Evolutionary conservation across 2,113 vertebrate genomes (phyloP).

Genomic region (Melanotaenia duboulayi): DNA sequence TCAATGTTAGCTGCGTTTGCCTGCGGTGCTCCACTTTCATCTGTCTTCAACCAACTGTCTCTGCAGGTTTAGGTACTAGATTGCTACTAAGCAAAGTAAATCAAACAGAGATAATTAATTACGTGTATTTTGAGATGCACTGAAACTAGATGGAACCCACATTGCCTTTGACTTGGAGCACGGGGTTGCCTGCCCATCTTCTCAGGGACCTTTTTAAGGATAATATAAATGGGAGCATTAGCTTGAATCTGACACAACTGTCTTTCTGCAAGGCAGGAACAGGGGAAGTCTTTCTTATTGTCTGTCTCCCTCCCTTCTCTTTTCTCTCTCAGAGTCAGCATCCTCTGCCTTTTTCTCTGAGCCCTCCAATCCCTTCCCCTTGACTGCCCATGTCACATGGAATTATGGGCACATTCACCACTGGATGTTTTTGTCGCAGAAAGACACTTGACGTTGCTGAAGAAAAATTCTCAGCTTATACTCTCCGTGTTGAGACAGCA

Average conservation of each 20-base stretch:
- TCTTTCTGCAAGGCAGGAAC: conserved; percentile 22
- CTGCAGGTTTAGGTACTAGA: conserved; percentile 36
- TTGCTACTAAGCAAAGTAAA: conserved; percentile 26
- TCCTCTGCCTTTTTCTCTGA: conserved; percentile 67
- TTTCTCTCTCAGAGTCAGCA: conserved; percentile 41
- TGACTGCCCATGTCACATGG: conserved; percentile 76
- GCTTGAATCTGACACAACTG: conserved; percentile 30
- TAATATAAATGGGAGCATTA: conserved; percentile 49
- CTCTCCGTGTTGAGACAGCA: conserved; percentile 47
- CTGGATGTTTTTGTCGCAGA: conserved; percentile 68
- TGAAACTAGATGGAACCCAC: conserved; percentile 1
- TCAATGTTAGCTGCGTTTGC: conserved; percentile 40
- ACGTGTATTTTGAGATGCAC: conserved; percentile 17
- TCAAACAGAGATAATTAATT: conserved; percentile 25
- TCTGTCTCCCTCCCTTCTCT: conserved; percentile 22
- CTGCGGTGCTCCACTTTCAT: conserved; percentile 41
- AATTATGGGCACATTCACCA: conserved; percentile 70
- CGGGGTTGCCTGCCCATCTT: conserved; percentile 3
- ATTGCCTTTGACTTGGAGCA: not conserved
- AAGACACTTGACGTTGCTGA: conserved; percentile 52
- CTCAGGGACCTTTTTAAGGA: conserved; percentile 33
- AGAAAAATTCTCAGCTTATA: conserved; percentile 47
- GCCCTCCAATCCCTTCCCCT: conserved; percentile 73
- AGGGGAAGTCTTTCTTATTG: conserved; percentile 25
- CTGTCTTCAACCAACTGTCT: conserved; percentile 44